Conservation (phyloP, 2,113 vertebrate genomes). For the Alectura lathami region DNA sequence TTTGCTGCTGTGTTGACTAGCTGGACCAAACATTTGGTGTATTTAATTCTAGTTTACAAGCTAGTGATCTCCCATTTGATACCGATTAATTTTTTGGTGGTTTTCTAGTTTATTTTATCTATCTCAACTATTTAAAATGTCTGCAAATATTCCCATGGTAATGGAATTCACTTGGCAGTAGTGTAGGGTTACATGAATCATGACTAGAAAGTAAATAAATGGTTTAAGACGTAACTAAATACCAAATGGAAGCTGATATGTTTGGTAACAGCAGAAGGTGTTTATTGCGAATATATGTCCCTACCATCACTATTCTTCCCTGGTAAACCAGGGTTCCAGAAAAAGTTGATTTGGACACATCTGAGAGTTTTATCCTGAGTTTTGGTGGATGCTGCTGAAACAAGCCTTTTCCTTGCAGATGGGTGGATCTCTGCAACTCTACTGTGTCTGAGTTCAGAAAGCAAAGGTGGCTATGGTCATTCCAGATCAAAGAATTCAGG, state of each 20-base stretch:
- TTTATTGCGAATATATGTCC: background rate
- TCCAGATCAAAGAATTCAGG: background rate
- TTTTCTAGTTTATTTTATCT: constrained; percentile 11
- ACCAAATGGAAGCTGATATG: background rate
- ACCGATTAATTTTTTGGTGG: background rate
- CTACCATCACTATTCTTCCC: background rate
- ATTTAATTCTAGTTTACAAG: background rate
- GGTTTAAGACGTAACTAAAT: background rate
- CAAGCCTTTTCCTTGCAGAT: background rate
- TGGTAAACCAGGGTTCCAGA: background rate
- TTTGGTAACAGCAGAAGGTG: background rate
- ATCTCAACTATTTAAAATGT: constrained; percentile 25
- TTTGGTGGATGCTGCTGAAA: background rate
- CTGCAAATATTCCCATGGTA: constrained; percentile 39
- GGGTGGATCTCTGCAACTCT: background rate
- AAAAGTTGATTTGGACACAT: background rate
- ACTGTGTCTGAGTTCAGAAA: background rate
- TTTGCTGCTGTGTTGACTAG: background rate
- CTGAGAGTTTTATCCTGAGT: background rate
- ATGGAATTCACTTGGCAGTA: constrained; percentile 38
- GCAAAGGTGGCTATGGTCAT: background rate
- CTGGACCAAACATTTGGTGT: background rate
- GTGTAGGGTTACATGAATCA: constrained; percentile 27
- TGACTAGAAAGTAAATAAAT: constrained; percentile 1
- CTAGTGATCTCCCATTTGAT: background rate